phyloP scores from a whole-genome alignment of 2,113 vertebrate genomes.

The Brevimyrus niger region DNA sequence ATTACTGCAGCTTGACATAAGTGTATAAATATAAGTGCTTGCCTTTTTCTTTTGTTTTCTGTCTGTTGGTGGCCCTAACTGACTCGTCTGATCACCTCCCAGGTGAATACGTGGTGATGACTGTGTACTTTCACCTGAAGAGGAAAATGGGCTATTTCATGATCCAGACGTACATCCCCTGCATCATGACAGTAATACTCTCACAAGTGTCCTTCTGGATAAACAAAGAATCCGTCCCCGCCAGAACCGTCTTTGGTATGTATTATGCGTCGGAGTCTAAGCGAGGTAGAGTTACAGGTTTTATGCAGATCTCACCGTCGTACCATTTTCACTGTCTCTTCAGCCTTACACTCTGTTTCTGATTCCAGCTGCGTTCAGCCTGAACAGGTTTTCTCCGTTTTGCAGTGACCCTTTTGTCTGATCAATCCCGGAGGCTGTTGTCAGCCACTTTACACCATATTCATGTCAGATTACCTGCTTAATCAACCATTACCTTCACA shows the following conservation, averaged over 20 bases:
- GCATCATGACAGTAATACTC: conserved; percentile 99
- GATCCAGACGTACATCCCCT: conserved; percentile 99
- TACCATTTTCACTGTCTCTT: background rate
- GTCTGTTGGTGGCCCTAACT: background rate
- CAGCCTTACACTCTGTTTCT: background rate
- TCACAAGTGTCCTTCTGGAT: conserved; percentile 99
- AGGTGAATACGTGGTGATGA: conserved; percentile 99
- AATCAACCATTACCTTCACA: background rate
- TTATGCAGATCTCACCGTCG: conserved; percentile 24
- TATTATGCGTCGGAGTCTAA: conserved; percentile 39
- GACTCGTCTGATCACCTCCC: conserved; percentile 31
- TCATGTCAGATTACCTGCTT: background rate
- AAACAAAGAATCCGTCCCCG: conserved; percentile 97
- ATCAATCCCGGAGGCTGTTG: background rate
- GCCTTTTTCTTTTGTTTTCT: background rate
- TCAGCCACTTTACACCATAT: background rate
- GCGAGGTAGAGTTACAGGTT: conserved; percentile 25
- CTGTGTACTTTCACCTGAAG: conserved; percentile 91
- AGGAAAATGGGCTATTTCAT: conserved; percentile 99
- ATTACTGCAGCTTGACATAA: background rate
- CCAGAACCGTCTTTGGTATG: conserved; percentile 95
- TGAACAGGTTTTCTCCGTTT: background rate
- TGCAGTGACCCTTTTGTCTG: background rate
- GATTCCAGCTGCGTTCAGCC: background rate
- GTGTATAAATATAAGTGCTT: background rate